These are phyloP conservation scores for Galbula dea DNA, from an alignment of 2,113 vertebrate genomes.

Conservation along the genomic window DNA sequence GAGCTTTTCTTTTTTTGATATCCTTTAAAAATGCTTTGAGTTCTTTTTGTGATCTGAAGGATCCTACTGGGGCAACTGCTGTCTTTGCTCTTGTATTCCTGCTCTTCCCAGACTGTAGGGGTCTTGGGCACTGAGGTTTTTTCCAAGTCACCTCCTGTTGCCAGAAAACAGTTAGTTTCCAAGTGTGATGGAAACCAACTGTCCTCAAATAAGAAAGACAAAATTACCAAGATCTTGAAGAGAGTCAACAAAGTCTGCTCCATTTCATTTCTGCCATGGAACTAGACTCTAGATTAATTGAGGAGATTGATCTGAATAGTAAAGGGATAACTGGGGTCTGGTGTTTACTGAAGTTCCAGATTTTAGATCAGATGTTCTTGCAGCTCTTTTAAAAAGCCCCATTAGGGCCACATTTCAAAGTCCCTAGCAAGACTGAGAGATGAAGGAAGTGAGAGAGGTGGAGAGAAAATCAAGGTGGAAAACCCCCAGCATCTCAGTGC, in stretches of 20 bases:
- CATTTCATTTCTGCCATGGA: not conserved
- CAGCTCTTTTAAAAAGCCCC: not conserved
- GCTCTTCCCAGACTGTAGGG: fast-evolving
- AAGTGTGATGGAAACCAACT: not conserved
- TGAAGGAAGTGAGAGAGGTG: not conserved
- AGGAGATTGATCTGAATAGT: not conserved
- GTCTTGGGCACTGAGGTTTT: not conserved
- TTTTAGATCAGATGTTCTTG: not conserved
- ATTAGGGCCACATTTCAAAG: not conserved
- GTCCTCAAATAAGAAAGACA: not conserved
- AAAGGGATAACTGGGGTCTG: not conserved
- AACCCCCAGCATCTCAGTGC: not conserved
- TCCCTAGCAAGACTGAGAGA: not conserved
- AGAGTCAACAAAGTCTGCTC: not conserved
- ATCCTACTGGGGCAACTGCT: not conserved
- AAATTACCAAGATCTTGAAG: not conserved
- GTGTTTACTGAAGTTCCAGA: not conserved
- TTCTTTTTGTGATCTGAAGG: not conserved
- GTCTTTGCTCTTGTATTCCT: not conserved
- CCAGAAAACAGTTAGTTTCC: not conserved
- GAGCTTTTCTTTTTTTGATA: not conserved
- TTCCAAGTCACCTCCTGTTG: not conserved
- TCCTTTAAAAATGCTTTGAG: not conserved
- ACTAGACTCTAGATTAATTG: not conserved
- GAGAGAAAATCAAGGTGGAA: not conserved